Conservation (phyloP, 37 sponge, comb jelly and placozoan genomes). For the Aplysina aerophoba region DNA sequence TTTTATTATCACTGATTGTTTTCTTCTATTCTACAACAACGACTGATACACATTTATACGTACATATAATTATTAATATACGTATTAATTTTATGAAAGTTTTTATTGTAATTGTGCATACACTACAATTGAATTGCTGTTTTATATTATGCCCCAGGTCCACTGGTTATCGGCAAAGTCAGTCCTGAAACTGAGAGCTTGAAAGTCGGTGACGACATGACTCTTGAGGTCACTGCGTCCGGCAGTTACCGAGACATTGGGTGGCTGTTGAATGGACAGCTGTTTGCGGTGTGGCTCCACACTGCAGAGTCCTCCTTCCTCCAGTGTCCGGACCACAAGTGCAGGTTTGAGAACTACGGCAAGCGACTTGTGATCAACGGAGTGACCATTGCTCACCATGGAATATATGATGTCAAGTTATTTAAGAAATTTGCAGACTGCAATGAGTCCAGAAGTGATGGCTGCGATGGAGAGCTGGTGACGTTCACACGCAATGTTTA, state of each 20-base stretch:
- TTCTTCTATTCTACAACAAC: too few species aligned
- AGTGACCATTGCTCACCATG: background rate
- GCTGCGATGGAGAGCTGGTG: background rate
- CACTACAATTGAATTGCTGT: too few species aligned
- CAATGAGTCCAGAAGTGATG: background rate
- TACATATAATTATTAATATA: too few species aligned
- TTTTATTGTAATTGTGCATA: too few species aligned
- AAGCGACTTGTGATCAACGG: background rate
- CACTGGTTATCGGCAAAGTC: too few species aligned
- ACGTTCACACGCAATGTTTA: background rate
- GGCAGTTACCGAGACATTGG: conserved; percentile 19
- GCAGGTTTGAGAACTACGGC: background rate
- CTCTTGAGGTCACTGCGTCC: background rate
- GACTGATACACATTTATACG: too few species aligned
- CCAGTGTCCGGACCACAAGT: conserved; percentile 11
- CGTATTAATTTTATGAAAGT: too few species aligned
- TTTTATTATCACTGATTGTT: too few species aligned
- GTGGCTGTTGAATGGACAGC: conserved; percentile 11
- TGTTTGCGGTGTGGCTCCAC: conserved; percentile 18
- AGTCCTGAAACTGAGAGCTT: background rate
- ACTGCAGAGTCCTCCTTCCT: background rate
- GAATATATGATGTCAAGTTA: background rate
- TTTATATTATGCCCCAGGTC: too few species aligned
- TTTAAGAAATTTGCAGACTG: background rate
- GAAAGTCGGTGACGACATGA: background rate